Conservation (phyloP, 2,888 invertebrate species). For the Melinaea marsaeus region DNA sequence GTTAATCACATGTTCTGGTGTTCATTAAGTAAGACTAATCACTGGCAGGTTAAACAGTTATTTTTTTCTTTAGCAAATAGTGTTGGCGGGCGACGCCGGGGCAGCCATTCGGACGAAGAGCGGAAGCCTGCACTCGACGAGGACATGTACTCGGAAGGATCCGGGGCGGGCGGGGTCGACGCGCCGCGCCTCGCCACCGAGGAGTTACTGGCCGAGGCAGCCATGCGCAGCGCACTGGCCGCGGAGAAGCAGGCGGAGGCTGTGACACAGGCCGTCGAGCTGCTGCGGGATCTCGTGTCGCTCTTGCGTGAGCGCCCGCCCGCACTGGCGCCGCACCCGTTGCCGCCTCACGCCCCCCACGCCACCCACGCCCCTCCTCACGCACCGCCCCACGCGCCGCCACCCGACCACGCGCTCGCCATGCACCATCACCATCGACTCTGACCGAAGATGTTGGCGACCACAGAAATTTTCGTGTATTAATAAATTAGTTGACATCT, state of each 20-base stretch:
- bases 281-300: conserved; percentile 55
- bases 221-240: conserved; percentile 68
- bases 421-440: conserved; percentile 37
- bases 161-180: conserved; percentile 36
- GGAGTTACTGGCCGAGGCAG: conserved; percentile 69
- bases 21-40: no score
- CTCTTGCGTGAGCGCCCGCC: conserved; percentile 79
- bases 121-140: conserved; percentile 58
- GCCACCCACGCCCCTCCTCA: conserved; percentile 41
- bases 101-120: conserved; percentile 57
- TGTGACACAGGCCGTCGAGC: conserved; percentile 50
- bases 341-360: conserved; percentile 33
- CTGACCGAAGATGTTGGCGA: conserved; percentile 6
- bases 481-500: neutral
- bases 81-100: conserved; percentile 34
- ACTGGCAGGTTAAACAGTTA: neutral
- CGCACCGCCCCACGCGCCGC: conserved; percentile 37
- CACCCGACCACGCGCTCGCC: conserved; percentile 49
- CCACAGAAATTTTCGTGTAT: neutral
- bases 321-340: conserved; percentile 57
- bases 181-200: conserved; percentile 53
- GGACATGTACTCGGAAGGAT: conserved; percentile 62
- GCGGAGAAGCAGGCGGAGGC: conserved; percentile 71
- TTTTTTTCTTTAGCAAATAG: conserved; percentile 1
- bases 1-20: no score